Conservation (phyloP, 2,113 vertebrate species). For the Pseudolaguvia tuberculata region DNA sequence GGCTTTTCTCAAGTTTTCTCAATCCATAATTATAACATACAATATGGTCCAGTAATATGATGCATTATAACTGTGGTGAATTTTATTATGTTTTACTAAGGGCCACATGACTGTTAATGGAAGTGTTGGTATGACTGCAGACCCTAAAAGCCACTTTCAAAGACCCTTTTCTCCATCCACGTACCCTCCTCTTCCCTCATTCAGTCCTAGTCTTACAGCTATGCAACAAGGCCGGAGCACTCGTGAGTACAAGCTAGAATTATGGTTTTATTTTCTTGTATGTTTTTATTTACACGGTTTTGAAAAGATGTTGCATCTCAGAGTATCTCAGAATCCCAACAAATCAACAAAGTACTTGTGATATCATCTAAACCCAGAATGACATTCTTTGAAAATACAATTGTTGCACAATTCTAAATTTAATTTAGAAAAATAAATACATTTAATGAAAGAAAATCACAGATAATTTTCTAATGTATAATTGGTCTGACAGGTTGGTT, state of each 20-base stretch:
- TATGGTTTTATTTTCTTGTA: too few species aligned
- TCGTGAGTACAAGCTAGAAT: conserved; percentile 67
- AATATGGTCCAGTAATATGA: neutral
- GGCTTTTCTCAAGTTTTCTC: conserved; percentile 1
- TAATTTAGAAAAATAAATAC: too few species aligned
- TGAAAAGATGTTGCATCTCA: too few species aligned
- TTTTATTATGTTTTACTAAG: conserved; percentile 58
- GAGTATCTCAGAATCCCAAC: too few species aligned
- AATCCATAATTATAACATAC: neutral
- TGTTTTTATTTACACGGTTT: too few species aligned
- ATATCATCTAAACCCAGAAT: too few species aligned
- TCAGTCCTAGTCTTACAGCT: conserved; percentile 71
- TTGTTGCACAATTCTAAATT: too few species aligned
- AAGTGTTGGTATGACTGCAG: conserved; percentile 69
- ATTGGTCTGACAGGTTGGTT: too few species aligned
- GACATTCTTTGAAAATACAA: too few species aligned
- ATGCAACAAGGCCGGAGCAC: conserved; percentile 74
- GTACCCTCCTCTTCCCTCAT: conserved; percentile 70
- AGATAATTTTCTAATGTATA: too few species aligned
- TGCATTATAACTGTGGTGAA: neutral
- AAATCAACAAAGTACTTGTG: too few species aligned
- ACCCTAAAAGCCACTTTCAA: conserved; percentile 77
- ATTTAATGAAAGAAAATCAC: too few species aligned
- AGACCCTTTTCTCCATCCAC: conserved; percentile 78
- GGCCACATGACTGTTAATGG: conserved; percentile 80